Evolutionary conservation across 2,888 invertebrate species (phyloP).

Genomic region (Lysandra coridon): DNA sequence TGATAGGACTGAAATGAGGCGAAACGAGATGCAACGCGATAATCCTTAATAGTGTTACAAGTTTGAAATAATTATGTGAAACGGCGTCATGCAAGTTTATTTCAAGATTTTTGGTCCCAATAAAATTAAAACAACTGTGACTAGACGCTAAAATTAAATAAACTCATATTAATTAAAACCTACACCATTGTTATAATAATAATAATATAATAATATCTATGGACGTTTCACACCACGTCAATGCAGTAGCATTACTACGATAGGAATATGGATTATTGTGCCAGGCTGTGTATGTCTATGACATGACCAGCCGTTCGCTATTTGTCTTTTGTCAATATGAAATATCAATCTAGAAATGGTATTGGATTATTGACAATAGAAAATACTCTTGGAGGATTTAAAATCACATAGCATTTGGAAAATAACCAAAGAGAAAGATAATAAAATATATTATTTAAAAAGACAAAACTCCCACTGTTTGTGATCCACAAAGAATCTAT

Average conservation of each 20-base stretch:
- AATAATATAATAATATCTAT: too few relatives aligned
- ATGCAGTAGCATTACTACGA: not conserved
- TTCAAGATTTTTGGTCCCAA: too few relatives aligned
- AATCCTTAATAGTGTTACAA: too few relatives aligned
- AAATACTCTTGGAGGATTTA: not conserved
- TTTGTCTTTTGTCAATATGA: slow-evolving; percentile 9
- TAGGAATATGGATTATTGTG: not conserved
- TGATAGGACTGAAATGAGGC: too few relatives aligned
- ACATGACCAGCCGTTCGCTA: slow-evolving; percentile 7
- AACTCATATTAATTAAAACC: not conserved
- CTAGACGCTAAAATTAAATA: not conserved
- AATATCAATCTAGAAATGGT: not conserved
- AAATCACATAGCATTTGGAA: not conserved
- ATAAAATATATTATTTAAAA: not conserved
- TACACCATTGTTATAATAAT: too few relatives aligned
- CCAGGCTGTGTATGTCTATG: not conserved
- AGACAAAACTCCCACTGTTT: not conserved
- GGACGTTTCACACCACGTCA: too few relatives aligned
- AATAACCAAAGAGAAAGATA: not conserved
- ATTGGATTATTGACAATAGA: not conserved
- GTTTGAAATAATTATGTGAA: too few relatives aligned
- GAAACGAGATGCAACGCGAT: too few relatives aligned
- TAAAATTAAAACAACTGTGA: too few relatives aligned
- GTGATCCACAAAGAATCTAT: not conserved
- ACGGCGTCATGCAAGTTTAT: too few relatives aligned